A percentile compares a stretch with the other conserved stretches of the same genome.
Evolutionary conservation across 2,888 invertebrate species (phyloP).

Genomic region (Ormyrus pomaceus): DNA sequence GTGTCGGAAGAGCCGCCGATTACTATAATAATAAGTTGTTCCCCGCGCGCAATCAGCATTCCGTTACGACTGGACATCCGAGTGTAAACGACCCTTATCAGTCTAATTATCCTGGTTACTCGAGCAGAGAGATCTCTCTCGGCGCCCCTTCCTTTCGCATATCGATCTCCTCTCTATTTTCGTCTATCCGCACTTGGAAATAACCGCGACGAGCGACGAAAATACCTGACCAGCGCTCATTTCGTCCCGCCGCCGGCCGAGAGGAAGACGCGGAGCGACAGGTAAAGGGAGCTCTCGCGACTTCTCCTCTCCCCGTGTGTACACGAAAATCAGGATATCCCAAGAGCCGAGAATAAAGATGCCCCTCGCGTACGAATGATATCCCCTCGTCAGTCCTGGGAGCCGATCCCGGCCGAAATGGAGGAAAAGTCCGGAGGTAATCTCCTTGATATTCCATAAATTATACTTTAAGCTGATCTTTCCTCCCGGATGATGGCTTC

Average conservation of each 20-base stretch:
- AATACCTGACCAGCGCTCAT: constrained; percentile 15
- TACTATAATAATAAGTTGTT: neutral
- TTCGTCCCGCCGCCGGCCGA: neutral
- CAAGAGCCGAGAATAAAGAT: too few species aligned
- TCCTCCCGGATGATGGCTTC: neutral
- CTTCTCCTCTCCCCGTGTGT: too few species aligned
- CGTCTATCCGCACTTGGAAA: constrained; percentile 21
- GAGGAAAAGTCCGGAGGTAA: neutral
- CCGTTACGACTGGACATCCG: neutral
- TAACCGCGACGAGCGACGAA: constrained; percentile 23
- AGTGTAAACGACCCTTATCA: constrained; percentile 13
- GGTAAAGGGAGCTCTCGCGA: neutral
- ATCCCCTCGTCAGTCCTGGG: too few species aligned
- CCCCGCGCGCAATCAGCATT: neutral
- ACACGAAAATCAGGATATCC: neutral
- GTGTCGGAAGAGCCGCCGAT: too few species aligned
- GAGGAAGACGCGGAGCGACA: constrained; percentile 1
- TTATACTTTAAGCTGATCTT: neutral
- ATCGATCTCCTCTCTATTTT: constrained; percentile 44
- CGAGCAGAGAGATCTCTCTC: neutral
- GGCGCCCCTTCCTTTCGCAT: neutral
- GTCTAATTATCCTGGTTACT: constrained; percentile 30
- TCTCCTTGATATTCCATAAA: constrained; percentile 12
- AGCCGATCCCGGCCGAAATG: neutral
- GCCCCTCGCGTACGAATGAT: too few species aligned